Evolutionary conservation across 2,888 invertebrate genomes (phyloP).

Genomic region (Meiosimyza platycephala): DNA sequence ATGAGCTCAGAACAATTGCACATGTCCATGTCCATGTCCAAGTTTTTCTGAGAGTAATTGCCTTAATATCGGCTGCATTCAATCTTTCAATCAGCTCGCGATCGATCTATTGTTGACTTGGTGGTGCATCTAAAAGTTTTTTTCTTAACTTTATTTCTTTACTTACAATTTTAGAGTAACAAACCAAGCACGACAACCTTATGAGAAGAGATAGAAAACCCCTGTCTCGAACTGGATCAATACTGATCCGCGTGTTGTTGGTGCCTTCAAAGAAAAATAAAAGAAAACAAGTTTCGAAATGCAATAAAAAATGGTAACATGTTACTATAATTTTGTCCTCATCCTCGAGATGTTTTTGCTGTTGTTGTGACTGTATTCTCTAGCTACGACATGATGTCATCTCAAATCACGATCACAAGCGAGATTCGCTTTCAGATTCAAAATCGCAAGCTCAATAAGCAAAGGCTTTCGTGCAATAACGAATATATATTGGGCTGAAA

Average conservation of each 20-base stretch:
- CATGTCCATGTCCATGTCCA: slow-evolving; percentile 11
- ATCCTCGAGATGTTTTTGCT: neutral
- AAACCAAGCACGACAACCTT: slow-evolving; percentile 30
- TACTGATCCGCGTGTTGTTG: neutral
- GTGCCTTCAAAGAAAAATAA: neutral
- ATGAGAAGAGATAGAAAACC: slow-evolving; percentile 17
- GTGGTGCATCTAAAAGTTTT: slow-evolving; percentile 21
- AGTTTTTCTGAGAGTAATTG: neutral
- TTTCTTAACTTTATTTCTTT: neutral
- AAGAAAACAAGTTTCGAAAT: slow-evolving; percentile 9
- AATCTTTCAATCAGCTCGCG: slow-evolving; percentile 57
- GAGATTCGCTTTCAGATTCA: slow-evolving; percentile 31
- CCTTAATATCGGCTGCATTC: slow-evolving; percentile 51
- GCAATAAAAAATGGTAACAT: slow-evolving; percentile 34
- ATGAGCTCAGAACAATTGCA: neutral
- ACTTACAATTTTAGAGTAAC: slow-evolving; percentile 20
- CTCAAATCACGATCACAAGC: slow-evolving; percentile 60
- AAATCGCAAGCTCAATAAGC: neutral
- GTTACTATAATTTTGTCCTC: slow-evolving; percentile 26
- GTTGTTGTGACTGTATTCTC: slow-evolving; percentile 16
- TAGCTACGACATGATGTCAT: slow-evolving; percentile 59
- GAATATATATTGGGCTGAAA: too few relatives aligned
- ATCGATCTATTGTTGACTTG: slow-evolving; percentile 9
- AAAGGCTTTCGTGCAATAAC: too few relatives aligned
- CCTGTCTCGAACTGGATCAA: slow-evolving; percentile 3